Percentiles rank a stretch among this genome's conserved stretches.
Conservation (phyloP, 2,113 vertebrate species). For the Ictidomys tridecemlineatus region DNA sequence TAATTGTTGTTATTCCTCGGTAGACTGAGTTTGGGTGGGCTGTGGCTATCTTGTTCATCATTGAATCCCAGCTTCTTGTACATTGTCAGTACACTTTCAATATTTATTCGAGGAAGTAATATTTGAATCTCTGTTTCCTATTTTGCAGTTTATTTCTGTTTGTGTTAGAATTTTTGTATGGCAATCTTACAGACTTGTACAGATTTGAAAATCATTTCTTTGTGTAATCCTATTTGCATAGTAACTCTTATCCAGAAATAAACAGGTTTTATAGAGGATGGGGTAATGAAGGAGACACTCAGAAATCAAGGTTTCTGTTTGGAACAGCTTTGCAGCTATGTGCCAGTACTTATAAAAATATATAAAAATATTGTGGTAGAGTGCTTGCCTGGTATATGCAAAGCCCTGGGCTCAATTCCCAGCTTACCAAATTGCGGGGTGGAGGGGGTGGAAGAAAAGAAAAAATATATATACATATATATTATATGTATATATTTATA, state of each 20-base stretch:
- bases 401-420: background rate
- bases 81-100: background rate
- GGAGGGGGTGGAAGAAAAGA: no score
- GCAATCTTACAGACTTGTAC: background rate
- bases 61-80: background rate
- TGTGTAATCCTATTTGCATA: background rate
- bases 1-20: background rate
- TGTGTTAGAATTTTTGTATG: slow-evolving; percentile 19
- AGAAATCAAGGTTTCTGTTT: slow-evolving; percentile 23
- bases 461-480: background rate
- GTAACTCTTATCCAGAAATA: background rate
- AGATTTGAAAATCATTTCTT: slow-evolving; percentile 36
- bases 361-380: no score
- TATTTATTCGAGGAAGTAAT: background rate
- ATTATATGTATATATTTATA: no score
- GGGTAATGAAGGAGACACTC: background rate
- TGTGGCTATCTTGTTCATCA: background rate
- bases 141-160: slow-evolving; percentile 21
- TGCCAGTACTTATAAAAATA: slow-evolving; percentile 1
- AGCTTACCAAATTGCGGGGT: background rate
- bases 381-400: background rate
- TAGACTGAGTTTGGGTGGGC: background rate
- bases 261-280: background rate
- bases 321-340: background rate
- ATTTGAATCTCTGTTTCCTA: background rate